Evolutionary conservation across 2,888 invertebrate species (phyloP), one percentile per base, ranked within the genome.

Genomic region (Perizoma affinitatum): DNA sequence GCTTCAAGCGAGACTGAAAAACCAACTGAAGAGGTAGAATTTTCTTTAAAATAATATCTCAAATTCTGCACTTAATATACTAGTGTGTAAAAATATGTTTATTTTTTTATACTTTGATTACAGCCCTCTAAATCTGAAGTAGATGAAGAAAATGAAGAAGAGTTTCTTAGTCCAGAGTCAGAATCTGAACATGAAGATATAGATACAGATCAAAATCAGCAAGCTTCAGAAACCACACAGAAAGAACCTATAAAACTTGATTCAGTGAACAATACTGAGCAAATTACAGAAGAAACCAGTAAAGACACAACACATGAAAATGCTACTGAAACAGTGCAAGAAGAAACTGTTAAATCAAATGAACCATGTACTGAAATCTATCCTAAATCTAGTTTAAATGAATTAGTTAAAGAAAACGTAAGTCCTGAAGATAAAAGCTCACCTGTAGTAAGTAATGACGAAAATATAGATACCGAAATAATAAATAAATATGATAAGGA

Each of bases 61-160:
- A 38, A 4, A 38, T 38, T 5, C 38, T 3, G 5, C 38, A 22
- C 22, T 53, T n/a, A 35, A 38, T 38, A 38, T 6, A 5, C 1
- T 38, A 7, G 7, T 38, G 7, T 38, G 5, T 6, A 38, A 38
- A 38, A 5, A 38, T 38, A 2, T 22, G 1, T 41, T 47, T 51
- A 6, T 5, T 44, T 33, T 50, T 42, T 47, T 41, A 51, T 10
- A 38, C 35, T 45, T 50, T 44, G 11, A 38, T 61, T 61, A 54
- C 65, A 79, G 73, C 58, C 71, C 73, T 76, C 69, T 47, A 84
- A 84, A 70, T 72, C 74, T 52, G 81, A 86, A 66, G 79, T 83
- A 63, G 86, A 87, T 56, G 93, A 93, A 53, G 93, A 86, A 70
- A 91, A 90, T 51, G 88, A 91, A 65, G 92, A 92, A 65, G 93